These are phyloP conservation scores for Lycorma delicatula DNA, from an alignment of 1,140 invertebrate genomes.

Conservation along the genomic window DNA sequence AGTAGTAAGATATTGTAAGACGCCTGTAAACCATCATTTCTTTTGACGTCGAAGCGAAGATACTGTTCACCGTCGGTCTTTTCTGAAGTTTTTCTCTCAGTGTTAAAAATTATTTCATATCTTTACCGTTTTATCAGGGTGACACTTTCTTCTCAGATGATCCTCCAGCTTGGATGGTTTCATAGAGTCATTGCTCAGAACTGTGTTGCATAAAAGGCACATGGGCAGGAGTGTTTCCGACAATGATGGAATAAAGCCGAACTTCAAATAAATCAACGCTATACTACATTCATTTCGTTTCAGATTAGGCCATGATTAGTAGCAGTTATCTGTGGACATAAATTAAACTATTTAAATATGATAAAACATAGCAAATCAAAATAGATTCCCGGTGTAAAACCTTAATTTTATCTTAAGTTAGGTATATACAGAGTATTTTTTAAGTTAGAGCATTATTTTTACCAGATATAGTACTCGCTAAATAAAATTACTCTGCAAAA, in stretches of 20 bases:
- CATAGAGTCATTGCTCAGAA: conserved; percentile 28
- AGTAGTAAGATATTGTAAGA: conserved; percentile 38
- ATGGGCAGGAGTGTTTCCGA: neutral
- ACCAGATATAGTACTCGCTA: too few species aligned
- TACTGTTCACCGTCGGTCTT: conserved; percentile 22
- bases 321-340: too few species aligned
- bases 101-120: conserved; percentile 33
- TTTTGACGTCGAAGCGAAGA: too few species aligned
- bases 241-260: neutral
- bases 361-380: too few species aligned
- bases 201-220: conserved; percentile 20
- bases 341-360: too few species aligned
- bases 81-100: conserved; percentile 27
- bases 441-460: too few species aligned
- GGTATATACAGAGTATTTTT: too few species aligned
- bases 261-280: too few species aligned
- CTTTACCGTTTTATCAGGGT: conserved; percentile 28
- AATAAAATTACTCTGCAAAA: too few species aligned
- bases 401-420: too few species aligned
- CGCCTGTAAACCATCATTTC: conserved; percentile 34
- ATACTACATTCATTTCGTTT: neutral
- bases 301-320: neutral
- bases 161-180: conserved; percentile 26
- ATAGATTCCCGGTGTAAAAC: too few species aligned
- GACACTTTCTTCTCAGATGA: conserved; percentile 23